Base-by-base conservation (phyloP, 2,113 vertebrate genomes). In the Panthera tigris region DNA sequence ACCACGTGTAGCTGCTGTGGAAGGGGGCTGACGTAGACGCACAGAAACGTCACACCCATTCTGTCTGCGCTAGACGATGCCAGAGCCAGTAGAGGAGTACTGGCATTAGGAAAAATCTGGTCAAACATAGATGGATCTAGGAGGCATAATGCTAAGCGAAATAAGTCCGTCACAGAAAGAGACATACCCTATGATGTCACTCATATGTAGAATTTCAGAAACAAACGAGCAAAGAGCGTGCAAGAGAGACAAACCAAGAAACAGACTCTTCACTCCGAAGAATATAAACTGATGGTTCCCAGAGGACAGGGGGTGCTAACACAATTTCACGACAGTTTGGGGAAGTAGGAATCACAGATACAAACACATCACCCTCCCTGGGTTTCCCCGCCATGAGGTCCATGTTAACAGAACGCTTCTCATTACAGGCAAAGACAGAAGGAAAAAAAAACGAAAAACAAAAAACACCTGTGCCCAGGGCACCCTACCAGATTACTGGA, bases 31-130 rank as follows among this genome's bases (percentile, higher is more conserved):
- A 52, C 1, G 3, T n/a, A n/a, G 50, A 79, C 8, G 29, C 36
- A 16, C 0, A 0, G 6, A 31, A n/a, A 89, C 25, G 48, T 85
- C 68, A 29, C 4, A 0, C 29, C 10, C 0, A 0, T 79, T 68
- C 45, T 8, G 7, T 19, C 48, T 81, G 16, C 23, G 6, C 33
- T 39, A 16, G 23, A 33, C 3, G 18, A 82, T 87, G 33, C 12
- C 19, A 39, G 41, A 2, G 7, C n/a, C 13, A n/a, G 27, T 3
- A 3, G 31, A 29, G 48, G 2, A 12, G 29, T 83, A n/a, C 4
- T 33, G 7, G 25, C 23, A 57, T 41, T 21, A 10, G 52, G 61
- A 45, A 93, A 39, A 61, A 23, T 52, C 31, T 65, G 52, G 14
- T 11, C 73, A 45, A 29, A 76, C 14, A 4, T 29, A 25, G 41